Conservation (phyloP, 2,888 invertebrate genomes). For the Tenthredo scrophulariae region DNA sequence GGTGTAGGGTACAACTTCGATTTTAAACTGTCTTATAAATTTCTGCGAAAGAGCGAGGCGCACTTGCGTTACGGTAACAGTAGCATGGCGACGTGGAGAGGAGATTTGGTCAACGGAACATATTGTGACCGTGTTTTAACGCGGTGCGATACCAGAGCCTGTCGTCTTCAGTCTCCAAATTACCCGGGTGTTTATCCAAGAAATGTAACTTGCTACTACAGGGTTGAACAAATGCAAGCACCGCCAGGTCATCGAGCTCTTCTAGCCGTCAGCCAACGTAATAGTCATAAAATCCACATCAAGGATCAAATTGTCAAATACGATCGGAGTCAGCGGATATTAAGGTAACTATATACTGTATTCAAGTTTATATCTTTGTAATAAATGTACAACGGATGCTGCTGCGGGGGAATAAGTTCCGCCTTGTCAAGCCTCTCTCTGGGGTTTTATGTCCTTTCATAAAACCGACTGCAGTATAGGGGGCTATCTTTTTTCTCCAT, state of each 20-base stretch:
- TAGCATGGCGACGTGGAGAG: slow-evolving; percentile 87
- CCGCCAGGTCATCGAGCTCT: slow-evolving; percentile 88
- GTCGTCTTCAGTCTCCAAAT: slow-evolving; percentile 92
- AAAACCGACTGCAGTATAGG: not conserved
- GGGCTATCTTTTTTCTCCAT: not conserved
- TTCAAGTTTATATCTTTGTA: not conserved
- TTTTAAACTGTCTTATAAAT: slow-evolving; percentile 92
- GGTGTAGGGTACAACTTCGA: slow-evolving; percentile 90
- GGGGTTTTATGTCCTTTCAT: not conserved
- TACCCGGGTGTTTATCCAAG: slow-evolving; percentile 94
- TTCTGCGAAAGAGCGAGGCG: slow-evolving; percentile 87
- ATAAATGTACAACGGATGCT: slow-evolving; percentile 14
- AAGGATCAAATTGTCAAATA: slow-evolving; percentile 89
- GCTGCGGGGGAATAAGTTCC: slow-evolving; percentile 8
- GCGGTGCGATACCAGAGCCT: slow-evolving; percentile 85
- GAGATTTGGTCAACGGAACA: slow-evolving; percentile 87
- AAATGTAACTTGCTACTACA: slow-evolving; percentile 91
- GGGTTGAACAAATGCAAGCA: slow-evolving; percentile 82
- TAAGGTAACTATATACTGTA: slow-evolving; percentile 80
- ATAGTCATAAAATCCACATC: slow-evolving; percentile 89
- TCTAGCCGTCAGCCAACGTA: slow-evolving; percentile 87
- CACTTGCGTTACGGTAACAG: slow-evolving; percentile 89
- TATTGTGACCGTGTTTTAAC: slow-evolving; percentile 91
- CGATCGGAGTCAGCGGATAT: slow-evolving; percentile 87
- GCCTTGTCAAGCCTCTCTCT: not conserved